Evolutionary conservation across 2,888 invertebrate species (phyloP), one percentile per base, ranked within the genome.

Genomic region (Troilus luridus): DNA sequence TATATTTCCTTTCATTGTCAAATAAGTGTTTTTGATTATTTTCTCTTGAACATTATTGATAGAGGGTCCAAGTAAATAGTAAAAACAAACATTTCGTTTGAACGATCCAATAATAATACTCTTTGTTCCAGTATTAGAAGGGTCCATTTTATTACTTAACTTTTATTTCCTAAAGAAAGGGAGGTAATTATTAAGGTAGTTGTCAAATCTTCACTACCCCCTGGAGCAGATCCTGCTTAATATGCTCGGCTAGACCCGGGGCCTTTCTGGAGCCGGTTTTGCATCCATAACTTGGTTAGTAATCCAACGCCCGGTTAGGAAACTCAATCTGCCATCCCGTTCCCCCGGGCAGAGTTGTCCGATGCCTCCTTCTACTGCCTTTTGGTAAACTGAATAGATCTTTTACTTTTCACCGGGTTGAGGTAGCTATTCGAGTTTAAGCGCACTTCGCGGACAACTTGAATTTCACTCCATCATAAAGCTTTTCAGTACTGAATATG

Each of bases 251-350:
- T 41, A 17, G 0, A 17, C 27, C 41, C 3, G 9, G 0, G 85
- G 21, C 56, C 85, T 14, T 58, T 56, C 21, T n/a, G n/a, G 56
- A 56, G 1, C 56, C 56, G 85, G 56, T 85, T 85, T 85, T 85
- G 85, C 85, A 85, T 85, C 56, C 85, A 85, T 85, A 85, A 85
- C 85, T 85, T 56, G 0, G n/a, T 85, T 56, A 85, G 85, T 85
- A 58, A 85, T 58, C 54, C 56, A 54, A 85, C n/a, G 56, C 85
- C 24, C 21, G 85, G 54, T 58, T 85, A 56, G 56, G 56, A 85
- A 56, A 85, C 56, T 85, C 56, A 54, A 21, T 81, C 81, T 56
- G 54, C 56, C 85, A 1, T 12, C n/a, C 41, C 11, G 9, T 19
- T 9, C 81, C 81, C 54, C 9, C 0, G 81, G 85, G 85, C 41